phyloP scores from a whole-genome alignment of 1,140 invertebrate species.

The Hypsibius dujardini region DNA sequence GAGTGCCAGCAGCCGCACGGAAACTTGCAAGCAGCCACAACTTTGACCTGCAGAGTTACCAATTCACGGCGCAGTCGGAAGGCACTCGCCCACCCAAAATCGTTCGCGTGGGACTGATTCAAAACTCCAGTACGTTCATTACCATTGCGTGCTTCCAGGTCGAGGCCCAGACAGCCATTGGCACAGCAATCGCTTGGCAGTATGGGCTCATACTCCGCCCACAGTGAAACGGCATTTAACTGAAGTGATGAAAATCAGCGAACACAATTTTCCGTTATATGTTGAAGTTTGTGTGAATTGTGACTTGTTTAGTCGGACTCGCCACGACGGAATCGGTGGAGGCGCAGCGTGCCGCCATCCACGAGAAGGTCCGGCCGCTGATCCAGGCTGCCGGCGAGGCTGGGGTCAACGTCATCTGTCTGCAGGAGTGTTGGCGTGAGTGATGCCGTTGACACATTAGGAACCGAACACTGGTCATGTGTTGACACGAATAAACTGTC shows the following conservation, averaged over 20 bases:
- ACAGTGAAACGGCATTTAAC: no score
- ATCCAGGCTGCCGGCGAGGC: slow-evolving; percentile 55
- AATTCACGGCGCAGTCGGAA: slow-evolving; percentile 48
- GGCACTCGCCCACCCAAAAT: slow-evolving; percentile 38
- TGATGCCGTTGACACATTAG: no score
- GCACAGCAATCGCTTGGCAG: no score
- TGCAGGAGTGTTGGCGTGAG: slow-evolving; percentile 94
- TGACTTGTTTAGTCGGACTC: slow-evolving; percentile 38
- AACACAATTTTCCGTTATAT: no score
- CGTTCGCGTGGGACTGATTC: slow-evolving; percentile 65
- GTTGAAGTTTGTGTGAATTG: neutral
- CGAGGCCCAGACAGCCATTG: no score
- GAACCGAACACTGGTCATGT: no score
- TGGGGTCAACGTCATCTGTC: slow-evolving; percentile 72
- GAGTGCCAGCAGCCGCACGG: neutral
- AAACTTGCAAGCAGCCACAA: no score
- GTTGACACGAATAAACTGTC: no score
- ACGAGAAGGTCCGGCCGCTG: slow-evolving; percentile 54
- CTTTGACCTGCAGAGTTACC: slow-evolving; percentile 62
- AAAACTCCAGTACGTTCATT: slow-evolving; percentile 47
- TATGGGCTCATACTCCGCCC: no score
- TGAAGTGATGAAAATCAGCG: no score
- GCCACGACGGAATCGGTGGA: slow-evolving; percentile 53
- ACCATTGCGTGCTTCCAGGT: neutral
- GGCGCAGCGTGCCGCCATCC: slow-evolving; percentile 61